These are phyloP conservation scores for Drosophila pseudoobscura DNA, from an alignment of 1,140 invertebrate genomes.

Conservation along the genomic window DNA sequence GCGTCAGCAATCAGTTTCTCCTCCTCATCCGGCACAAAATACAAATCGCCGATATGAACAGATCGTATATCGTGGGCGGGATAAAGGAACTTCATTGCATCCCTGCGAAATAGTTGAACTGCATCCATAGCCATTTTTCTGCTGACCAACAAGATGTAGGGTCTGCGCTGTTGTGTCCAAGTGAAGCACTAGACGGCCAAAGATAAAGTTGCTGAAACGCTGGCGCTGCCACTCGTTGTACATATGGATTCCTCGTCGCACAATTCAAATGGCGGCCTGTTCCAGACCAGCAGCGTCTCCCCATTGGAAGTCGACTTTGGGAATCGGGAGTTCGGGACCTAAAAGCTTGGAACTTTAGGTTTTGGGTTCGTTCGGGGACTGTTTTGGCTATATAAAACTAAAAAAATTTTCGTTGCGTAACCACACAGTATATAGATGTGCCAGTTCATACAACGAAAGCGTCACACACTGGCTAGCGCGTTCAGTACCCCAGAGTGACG, in stretches of 20 bases:
- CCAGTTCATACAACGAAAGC: too few species aligned
- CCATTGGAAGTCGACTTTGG: too few species aligned
- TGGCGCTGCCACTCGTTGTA: conserved; percentile 37
- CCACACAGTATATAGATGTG: too few species aligned
- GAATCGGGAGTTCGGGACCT: too few species aligned
- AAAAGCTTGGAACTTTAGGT: too few species aligned
- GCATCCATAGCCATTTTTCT: conserved; percentile 18
- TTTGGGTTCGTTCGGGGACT: too few species aligned
- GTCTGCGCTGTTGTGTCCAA: conserved; percentile 23
- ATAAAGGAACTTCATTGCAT: conserved; percentile 46
- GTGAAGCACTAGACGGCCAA: conserved; percentile 45
- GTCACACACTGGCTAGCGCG: too few species aligned
- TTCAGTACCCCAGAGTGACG: too few species aligned
- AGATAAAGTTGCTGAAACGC: conserved; percentile 50
- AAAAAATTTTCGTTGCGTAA: too few species aligned
- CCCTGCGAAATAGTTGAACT: conserved; percentile 41
- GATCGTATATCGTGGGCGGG: conserved; percentile 35
- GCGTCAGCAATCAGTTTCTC: conserved; percentile 24
- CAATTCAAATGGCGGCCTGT: too few species aligned
- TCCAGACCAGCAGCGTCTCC: too few species aligned
- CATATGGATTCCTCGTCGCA: conserved; percentile 29
- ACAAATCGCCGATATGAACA: conserved; percentile 26
- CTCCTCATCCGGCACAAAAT: conserved; percentile 47
- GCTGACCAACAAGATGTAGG: not conserved
- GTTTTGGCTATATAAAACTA: too few species aligned